Conservation (phyloP, 2,797 vertebrate species). For the Ciconia nigra region DNA sequence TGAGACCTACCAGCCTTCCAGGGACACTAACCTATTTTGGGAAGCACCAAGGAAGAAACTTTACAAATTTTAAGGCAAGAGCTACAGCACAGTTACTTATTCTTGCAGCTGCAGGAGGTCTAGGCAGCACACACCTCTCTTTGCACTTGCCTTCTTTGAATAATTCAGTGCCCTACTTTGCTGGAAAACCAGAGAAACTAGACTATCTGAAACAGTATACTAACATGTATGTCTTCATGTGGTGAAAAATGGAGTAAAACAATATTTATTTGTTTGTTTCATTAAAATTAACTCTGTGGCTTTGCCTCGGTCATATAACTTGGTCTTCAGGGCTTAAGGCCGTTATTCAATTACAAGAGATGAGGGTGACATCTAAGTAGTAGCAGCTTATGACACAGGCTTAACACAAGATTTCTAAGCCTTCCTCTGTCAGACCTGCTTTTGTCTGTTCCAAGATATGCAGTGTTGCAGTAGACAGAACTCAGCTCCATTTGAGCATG, state of each 20-base stretch:
- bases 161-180: background rate
- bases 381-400: background rate
- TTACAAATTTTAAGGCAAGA: background rate
- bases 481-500: background rate
- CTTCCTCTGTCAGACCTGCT: background rate
- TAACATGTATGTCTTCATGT: background rate
- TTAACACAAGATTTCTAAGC: background rate
- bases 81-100: background rate
- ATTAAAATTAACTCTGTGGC: background rate
- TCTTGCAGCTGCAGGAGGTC: background rate
- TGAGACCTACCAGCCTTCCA: background rate
- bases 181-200: background rate
- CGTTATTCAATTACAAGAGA: background rate
- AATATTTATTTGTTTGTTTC: background rate
- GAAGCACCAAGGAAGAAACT: background rate
- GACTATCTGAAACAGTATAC: background rate
- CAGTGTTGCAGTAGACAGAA: background rate
- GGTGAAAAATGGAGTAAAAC: background rate
- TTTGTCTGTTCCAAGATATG: background rate
- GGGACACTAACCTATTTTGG: background rate
- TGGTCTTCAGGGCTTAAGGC: background rate
- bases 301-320: background rate
- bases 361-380: background rate
- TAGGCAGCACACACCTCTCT: rapidly evolving
- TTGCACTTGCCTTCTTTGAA: background rate